Percentiles rank a stretch among this genome's conserved stretches.
These are phyloP conservation scores for Andrena haemorrhoa DNA, from an alignment of 2,888 invertebrate genomes.

Conservation along the genomic window DNA sequence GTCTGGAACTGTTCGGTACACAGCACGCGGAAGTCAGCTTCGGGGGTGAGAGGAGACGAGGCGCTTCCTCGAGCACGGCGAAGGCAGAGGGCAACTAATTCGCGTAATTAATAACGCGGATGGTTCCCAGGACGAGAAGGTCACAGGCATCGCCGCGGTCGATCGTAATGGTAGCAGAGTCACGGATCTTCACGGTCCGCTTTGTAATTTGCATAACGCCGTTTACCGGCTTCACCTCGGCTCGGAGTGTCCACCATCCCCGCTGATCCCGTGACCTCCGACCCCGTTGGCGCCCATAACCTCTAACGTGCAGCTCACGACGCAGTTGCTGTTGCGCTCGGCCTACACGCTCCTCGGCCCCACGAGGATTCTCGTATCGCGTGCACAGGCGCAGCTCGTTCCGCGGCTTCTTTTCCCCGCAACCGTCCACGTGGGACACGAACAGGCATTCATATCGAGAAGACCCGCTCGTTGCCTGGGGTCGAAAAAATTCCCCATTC, in stretches of 20 bases:
- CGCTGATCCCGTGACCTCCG: conserved; percentile 60
- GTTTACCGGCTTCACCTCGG: conserved; percentile 48
- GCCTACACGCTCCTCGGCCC: neutral
- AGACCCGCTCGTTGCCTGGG: conserved; percentile 12
- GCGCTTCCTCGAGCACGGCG: neutral
- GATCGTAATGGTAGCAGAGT: conserved; percentile 60
- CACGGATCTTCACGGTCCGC: conserved; percentile 62
- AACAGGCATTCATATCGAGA: conserved; percentile 37
- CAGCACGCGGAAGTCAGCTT: conserved; percentile 70
- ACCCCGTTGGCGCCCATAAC: conserved; percentile 59
- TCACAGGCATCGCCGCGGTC: conserved; percentile 36
- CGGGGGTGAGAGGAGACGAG: conserved; percentile 35
- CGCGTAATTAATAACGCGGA: conserved; percentile 71
- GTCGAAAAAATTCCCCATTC: neutral
- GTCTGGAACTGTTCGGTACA: conserved; percentile 48
- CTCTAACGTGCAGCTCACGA: conserved; percentile 57
- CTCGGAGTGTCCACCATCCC: conserved; percentile 41
- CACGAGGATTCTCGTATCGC: conserved; percentile 40
- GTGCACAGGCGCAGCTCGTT: conserved; percentile 28
- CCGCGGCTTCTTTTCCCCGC: conserved; percentile 23
- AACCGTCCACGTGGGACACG: conserved; percentile 20
- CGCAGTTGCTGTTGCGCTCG: conserved; percentile 26
- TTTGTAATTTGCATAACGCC: conserved; percentile 66
- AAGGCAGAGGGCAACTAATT: conserved; percentile 50
- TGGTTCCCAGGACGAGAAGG: conserved; percentile 58